These are phyloP conservation scores for Cricetomys ansorgei DNA, from an alignment of 2,113 vertebrate genomes.

Conservation along the genomic window DNA sequence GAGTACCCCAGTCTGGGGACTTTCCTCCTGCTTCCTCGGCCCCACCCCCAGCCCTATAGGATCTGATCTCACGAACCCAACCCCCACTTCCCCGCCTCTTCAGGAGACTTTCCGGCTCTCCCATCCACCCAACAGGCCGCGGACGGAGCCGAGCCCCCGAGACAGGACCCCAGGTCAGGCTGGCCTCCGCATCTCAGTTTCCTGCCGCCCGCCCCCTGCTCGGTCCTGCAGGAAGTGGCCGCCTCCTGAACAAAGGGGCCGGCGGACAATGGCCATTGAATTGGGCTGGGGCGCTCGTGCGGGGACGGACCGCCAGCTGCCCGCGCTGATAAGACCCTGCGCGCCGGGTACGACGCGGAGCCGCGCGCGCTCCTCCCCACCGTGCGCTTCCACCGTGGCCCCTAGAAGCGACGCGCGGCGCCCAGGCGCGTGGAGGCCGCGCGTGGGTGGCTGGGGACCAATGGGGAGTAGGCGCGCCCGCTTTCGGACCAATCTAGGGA, in stretches of 20 bases:
- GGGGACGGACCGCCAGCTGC: slow-evolving; percentile 71
- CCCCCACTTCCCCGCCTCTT: not conserved
- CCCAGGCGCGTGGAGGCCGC: accelerated
- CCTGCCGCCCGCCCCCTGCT: slow-evolving; percentile 60
- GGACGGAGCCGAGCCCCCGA: not conserved
- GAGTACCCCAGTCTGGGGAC: not conserved
- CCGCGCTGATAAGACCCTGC: slow-evolving; percentile 69
- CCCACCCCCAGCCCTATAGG: not conserved
- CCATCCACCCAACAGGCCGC: not conserved
- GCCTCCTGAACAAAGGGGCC: slow-evolving; percentile 78
- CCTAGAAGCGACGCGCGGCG: not conserved
- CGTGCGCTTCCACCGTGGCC: not conserved
- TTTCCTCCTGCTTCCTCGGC: not conserved
- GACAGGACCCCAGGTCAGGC: slow-evolving; percentile 24
- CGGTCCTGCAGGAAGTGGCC: slow-evolving; percentile 74
- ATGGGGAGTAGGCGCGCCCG: not conserved
- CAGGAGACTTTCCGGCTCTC: not conserved
- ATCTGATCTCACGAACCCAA: not conserved
- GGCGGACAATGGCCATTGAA: slow-evolving; percentile 82
- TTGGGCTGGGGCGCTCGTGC: slow-evolving; percentile 73
- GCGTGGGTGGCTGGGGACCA: not conserved
- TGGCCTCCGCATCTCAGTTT: slow-evolving; percentile 64
- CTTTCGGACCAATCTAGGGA: not conserved
- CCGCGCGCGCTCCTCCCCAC: not conserved
- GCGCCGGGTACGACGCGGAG: not conserved